A percentile compares a stretch with the other conserved stretches of the same genome.
Evolutionary conservation across 2,797 vertebrate species (phyloP).

Genomic region (Pipistrellus pygmaeus): DNA sequence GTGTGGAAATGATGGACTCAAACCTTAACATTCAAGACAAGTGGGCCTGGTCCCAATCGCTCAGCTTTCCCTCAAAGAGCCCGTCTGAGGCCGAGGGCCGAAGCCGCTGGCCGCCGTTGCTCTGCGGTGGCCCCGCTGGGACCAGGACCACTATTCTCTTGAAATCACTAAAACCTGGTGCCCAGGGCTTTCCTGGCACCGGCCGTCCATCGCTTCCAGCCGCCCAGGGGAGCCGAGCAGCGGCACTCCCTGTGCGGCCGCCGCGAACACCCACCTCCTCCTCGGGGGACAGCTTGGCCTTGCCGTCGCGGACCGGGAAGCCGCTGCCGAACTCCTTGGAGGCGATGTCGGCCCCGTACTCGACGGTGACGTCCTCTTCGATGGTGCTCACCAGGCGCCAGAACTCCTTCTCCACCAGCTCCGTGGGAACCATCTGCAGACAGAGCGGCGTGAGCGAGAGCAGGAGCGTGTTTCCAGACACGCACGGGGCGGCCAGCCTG

Average conservation of each 20-base stretch:
- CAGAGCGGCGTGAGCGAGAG: neutral
- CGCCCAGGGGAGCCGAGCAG: too few relatives aligned
- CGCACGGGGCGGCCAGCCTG: too few relatives aligned
- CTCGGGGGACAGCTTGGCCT: constrained; percentile 93
- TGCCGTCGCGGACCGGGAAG: constrained; percentile 95
- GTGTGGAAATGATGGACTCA: neutral
- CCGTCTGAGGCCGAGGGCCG: too few relatives aligned
- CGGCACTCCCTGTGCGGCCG: too few relatives aligned
- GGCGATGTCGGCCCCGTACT: constrained; percentile 98
- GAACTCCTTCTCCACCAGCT: constrained; percentile 99
- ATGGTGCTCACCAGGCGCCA: constrained; percentile 98
- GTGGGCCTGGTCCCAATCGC: neutral
- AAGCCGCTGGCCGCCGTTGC: too few relatives aligned
- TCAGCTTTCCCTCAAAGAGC: neutral
- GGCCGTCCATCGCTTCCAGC: neutral
- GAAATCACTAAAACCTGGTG: constrained; percentile 16
- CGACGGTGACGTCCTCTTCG: constrained; percentile 98
- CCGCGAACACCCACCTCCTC: constrained; percentile 91
- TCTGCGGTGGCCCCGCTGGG: too few relatives aligned
- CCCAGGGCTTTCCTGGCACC: neutral
- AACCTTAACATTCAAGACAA: neutral
- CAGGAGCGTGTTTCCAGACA: neutral
- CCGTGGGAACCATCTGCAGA: constrained; percentile 97
- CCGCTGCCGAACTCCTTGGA: constrained; percentile 99
- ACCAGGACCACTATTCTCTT: neutral